These are phyloP conservation scores for Chironomus tepperi DNA, from an alignment of 1,140 invertebrate species.

Conservation along the genomic window DNA sequence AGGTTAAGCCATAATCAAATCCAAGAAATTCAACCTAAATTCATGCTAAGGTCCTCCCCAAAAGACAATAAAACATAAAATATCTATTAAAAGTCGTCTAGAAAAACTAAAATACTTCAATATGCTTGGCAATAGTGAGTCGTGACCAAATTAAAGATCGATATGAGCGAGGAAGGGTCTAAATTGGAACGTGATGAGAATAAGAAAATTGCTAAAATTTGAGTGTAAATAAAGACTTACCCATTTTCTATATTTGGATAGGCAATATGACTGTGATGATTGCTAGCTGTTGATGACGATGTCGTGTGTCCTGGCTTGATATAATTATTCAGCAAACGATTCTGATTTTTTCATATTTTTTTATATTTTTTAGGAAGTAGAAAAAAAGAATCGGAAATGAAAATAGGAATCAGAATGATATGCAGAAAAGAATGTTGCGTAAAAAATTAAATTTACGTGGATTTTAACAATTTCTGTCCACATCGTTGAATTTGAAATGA, in stretches of 20 bases:
- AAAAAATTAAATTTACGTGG: too few species aligned
- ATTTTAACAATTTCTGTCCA: too few species aligned
- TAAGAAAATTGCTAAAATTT: neutral
- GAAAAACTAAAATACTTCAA: neutral
- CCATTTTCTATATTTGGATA: neutral
- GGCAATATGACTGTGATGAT: neutral
- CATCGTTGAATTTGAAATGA: too few species aligned
- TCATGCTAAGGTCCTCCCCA: too few species aligned
- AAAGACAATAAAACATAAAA: neutral
- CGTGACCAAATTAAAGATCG: constrained; percentile 12
- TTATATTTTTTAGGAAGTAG: too few species aligned
- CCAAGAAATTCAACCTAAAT: too few species aligned
- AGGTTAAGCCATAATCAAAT: too few species aligned
- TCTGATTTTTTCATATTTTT: too few species aligned
- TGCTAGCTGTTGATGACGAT: neutral
- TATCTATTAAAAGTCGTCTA: neutral
- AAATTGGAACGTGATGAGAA: neutral
- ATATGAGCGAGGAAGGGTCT: neutral
- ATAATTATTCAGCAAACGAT: constrained; percentile 18
- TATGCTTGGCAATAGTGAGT: neutral
- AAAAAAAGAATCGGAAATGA: neutral
- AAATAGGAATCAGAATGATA: neutral
- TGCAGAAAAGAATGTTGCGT: neutral
- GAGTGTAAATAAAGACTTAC: neutral
- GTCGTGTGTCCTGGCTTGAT: neutral